Evolutionary conservation across 2,113 vertebrate species (phyloP).

Genomic region (Ailurus styani): DNA sequence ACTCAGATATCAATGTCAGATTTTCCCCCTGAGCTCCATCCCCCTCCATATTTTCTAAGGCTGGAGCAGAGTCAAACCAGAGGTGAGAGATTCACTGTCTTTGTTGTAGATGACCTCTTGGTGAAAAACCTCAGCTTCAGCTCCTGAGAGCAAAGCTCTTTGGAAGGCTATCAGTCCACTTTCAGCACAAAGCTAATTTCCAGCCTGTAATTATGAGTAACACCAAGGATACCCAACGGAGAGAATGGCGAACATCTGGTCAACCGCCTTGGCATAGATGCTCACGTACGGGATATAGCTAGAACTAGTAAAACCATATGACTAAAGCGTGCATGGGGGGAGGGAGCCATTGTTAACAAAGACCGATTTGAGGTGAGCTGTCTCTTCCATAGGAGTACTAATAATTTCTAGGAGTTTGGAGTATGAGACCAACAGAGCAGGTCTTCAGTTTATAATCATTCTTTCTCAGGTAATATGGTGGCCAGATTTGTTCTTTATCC

Average conservation of each 20-base stretch:
- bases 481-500: not conserved
- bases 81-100: not conserved
- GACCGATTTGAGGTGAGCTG: not conserved
- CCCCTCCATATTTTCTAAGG: not conserved
- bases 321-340: not conserved
- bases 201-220: not conserved
- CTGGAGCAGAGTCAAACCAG: not conserved
- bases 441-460: not conserved
- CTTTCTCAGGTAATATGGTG: not conserved
- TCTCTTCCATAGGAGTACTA: not conserved
- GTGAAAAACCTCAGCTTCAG: not conserved
- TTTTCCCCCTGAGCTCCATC: not conserved
- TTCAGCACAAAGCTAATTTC: not conserved
- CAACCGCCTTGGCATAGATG: not conserved
- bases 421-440: fast-evolving
- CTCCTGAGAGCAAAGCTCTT: not conserved
- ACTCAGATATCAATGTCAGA: not conserved
- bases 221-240: not conserved
- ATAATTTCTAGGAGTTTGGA: not conserved
- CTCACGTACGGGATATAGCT: not conserved
- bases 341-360: not conserved
- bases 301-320: not conserved
- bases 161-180: not conserved
- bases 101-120: not conserved
- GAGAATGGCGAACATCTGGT: not conserved